A percentile compares a stretch with the other conserved stretches of the same genome.
These are phyloP conservation scores for Syrmaticus mikado DNA, from an alignment of 2,113 vertebrate species.

Conservation along the genomic window DNA sequence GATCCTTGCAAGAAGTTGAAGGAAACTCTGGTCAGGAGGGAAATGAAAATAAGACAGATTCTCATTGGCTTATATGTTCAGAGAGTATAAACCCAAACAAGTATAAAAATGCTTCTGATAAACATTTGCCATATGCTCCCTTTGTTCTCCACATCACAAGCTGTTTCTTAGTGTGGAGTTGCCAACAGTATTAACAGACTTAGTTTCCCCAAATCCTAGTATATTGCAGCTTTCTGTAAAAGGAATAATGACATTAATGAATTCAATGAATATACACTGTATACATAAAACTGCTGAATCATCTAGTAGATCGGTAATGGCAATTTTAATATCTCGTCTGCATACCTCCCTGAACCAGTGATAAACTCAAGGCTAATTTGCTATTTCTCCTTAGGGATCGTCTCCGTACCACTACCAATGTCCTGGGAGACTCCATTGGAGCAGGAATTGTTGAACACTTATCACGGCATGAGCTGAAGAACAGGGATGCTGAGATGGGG, in stretches of 20 bases:
- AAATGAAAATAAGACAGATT: background rate
- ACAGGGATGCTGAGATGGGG: conserved; percentile 85
- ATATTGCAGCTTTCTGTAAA: background rate
- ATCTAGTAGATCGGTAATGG: background rate
- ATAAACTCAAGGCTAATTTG: background rate
- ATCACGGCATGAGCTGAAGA: conserved; percentile 89
- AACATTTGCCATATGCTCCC: background rate
- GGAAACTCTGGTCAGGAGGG: background rate
- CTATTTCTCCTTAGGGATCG: conserved; percentile 83
- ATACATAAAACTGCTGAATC: background rate
- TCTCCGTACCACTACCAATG: conserved; percentile 93
- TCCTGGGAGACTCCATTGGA: conserved; percentile 94
- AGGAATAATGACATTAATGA: background rate
- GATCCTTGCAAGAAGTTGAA: background rate
- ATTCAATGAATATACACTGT: too few relatives aligned
- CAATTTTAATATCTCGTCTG: background rate
- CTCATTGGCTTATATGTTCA: background rate
- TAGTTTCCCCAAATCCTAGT: background rate
- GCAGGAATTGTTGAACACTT: conserved; percentile 95
- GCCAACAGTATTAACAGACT: background rate
- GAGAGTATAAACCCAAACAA: background rate
- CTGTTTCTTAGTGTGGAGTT: background rate
- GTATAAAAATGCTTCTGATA: background rate
- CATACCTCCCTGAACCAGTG: background rate
- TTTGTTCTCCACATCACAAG: background rate